A percentile compares a stretch with the other conserved stretches of the same genome.
Evolutionary conservation across 2,797 vertebrate genomes (phyloP).

Genomic region (Urosaurus nigricauda): DNA sequence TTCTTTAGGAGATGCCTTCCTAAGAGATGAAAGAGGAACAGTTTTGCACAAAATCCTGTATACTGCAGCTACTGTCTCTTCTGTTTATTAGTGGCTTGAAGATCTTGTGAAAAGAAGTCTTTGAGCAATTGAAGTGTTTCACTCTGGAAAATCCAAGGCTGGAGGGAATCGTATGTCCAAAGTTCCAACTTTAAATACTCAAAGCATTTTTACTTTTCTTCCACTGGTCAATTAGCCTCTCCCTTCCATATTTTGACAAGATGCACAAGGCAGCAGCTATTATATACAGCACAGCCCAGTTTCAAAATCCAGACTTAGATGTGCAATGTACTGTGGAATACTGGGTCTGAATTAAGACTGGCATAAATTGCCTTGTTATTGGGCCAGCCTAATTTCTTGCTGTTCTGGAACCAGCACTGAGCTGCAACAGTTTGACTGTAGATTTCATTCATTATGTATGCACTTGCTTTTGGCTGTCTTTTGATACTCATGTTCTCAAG

Average conservation of each 20-base stretch:
- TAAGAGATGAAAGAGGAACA: neutral
- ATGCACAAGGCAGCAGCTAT: neutral
- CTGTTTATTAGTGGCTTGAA: neutral
- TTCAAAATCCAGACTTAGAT: neutral
- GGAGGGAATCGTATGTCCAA: neutral
- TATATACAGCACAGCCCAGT: neutral
- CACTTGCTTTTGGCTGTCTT: neutral
- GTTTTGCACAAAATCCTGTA: neutral
- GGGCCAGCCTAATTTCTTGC: neutral
- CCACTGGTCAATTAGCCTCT: neutral
- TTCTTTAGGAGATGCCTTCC: neutral
- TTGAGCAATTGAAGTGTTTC: neutral
- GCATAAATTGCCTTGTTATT: neutral
- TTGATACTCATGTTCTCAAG: neutral
- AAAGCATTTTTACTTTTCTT: neutral
- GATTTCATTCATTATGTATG: neutral
- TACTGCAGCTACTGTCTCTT: neutral
- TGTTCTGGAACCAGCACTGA: slow-evolving; percentile 10
- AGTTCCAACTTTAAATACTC: neutral
- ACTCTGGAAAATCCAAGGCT: neutral
- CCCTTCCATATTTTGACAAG: neutral
- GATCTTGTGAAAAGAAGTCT: neutral
- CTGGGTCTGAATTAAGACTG: neutral
- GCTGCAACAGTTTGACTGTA: neutral
- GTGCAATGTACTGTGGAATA: neutral